Evolutionary conservation across 2,888 invertebrate genomes (phyloP).

Genomic region (Synanthedon formicaeformis): DNA sequence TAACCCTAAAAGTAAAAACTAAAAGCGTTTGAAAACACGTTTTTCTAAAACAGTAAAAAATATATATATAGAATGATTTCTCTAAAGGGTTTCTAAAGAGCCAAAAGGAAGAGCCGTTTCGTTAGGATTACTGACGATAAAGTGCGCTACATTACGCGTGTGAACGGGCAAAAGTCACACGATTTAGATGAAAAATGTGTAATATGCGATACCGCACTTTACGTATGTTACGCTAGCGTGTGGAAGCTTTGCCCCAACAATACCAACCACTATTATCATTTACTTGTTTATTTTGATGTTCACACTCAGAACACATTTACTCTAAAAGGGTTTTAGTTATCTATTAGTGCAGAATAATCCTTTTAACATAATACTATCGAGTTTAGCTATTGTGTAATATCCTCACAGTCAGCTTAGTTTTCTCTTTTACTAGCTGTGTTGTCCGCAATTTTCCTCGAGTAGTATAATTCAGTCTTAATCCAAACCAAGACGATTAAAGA

Average conservation of each 20-base stretch:
- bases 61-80: background rate
- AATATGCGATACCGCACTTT: constrained; percentile 34
- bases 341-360: constrained; percentile 4
- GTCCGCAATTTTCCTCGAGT: too few relatives aligned
- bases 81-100: constrained; percentile 4
- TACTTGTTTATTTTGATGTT: constrained; percentile 17
- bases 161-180: constrained; percentile 40
- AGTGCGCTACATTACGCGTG: constrained; percentile 44
- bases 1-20: too few relatives aligned
- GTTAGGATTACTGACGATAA: constrained; percentile 43
- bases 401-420: too few relatives aligned
- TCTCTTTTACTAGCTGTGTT: too few relatives aligned
- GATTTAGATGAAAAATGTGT: constrained; percentile 49
- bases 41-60: too few relatives aligned
- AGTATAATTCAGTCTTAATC: too few relatives aligned
- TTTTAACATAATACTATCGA: background rate
- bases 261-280: constrained; percentile 19
- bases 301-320: constrained; percentile 8
- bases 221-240: constrained; percentile 20
- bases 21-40: too few relatives aligned
- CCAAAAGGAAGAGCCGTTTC: constrained; percentile 21
- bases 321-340: constrained; percentile 6
- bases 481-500: too few relatives aligned
- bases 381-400: too few relatives aligned
- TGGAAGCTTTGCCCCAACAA: constrained; percentile 7